Conservation (phyloP, 2,888 invertebrate genomes). For the Eristalis intricaria region DNA sequence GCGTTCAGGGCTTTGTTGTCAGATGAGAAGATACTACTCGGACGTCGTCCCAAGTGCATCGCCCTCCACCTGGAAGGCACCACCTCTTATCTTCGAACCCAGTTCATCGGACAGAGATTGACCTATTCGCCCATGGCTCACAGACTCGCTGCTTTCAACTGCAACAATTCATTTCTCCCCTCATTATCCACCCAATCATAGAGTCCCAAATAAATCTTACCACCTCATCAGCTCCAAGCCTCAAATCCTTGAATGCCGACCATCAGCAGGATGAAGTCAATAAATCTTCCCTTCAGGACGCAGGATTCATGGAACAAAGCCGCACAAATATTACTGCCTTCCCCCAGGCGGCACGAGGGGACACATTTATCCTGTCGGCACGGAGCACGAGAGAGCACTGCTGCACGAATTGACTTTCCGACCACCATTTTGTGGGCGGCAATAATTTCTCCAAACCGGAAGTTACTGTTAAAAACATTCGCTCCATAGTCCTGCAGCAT, state of each 20-base stretch:
- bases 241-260: neutral
- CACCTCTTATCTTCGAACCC: too few relatives aligned
- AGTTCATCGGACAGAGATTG: too few relatives aligned
- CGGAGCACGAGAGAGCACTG: neutral
- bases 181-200: neutral
- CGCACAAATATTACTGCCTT: neutral
- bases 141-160: too few relatives aligned
- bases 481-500: neutral
- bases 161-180: too few relatives aligned
- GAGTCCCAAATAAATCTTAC: too few relatives aligned
- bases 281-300: constrained; percentile 2
- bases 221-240: neutral
- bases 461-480: constrained; percentile 42
- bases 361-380: neutral
- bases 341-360: neutral
- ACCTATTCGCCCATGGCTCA: too few relatives aligned
- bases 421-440: neutral
- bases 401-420: constrained; percentile 17
- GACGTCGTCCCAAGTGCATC: too few relatives aligned
- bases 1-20: too few relatives aligned
- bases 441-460: constrained; percentile 23
- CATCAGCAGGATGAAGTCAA: neutral
- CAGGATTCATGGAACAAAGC: constrained; percentile 1
- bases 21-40: too few relatives aligned
- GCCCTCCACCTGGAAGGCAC: too few relatives aligned